Evolutionary conservation across 37 sponge, comb jelly and placozoan species (phyloP).

Genomic region (Diacarnus erythraeanus): DNA sequence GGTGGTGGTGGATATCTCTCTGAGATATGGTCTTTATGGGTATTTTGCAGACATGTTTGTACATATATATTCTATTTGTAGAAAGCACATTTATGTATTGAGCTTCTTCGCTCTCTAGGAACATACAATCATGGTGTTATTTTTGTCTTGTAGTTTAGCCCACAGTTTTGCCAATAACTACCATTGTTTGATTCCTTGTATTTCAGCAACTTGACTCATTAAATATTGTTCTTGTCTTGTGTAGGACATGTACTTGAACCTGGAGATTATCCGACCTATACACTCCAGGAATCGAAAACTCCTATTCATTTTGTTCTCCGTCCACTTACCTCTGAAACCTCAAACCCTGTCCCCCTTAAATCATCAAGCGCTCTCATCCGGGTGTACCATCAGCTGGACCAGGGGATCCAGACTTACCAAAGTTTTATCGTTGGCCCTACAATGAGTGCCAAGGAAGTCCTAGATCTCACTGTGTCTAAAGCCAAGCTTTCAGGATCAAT

Average conservation of each 20-base stretch:
- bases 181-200: no score
- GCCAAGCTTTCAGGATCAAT: constrained; percentile 4
- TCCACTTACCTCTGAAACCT: neutral
- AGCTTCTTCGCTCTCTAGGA: no score
- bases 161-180: no score
- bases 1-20: no score
- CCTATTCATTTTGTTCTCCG: neutral
- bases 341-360: neutral
- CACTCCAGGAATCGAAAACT: neutral
- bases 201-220: no score
- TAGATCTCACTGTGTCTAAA: constrained; percentile 13
- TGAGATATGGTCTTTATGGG: no score
- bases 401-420: constrained; percentile 38
- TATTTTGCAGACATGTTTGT: no score
- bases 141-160: no score
- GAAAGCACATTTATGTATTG: no score
- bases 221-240: no score
- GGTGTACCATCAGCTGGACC: constrained; percentile 34
- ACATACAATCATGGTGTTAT: no score
- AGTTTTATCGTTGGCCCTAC: constrained; percentile 49
- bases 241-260: neutral
- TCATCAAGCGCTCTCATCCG: constrained; percentile 44
- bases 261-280: neutral
- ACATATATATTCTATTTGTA: no score
- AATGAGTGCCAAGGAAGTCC: constrained; percentile 34